Conservation (phyloP, 2,113 vertebrate genomes). For the Hymenochirus boettgeri region DNA sequence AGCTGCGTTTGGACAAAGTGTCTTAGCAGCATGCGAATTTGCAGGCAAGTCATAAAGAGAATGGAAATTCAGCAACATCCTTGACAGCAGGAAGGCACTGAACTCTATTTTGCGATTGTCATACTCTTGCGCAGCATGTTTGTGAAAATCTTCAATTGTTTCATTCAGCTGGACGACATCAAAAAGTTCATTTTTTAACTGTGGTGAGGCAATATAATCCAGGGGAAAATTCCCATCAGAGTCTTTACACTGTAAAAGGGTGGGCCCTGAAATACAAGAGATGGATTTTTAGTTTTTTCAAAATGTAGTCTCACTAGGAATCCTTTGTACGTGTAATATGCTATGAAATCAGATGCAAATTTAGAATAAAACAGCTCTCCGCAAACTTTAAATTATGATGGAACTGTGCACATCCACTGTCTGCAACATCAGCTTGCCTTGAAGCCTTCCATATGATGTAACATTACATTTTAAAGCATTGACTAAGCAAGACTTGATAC, state of each 20-base stretch:
- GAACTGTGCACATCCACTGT: not conserved
- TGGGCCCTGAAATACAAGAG: conserved; percentile 66
- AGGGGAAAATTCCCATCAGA: conserved; percentile 61
- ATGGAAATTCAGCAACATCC: conserved; percentile 68
- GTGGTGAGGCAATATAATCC: conserved; percentile 63
- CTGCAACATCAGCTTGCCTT: no score
- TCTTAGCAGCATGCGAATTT: conserved; percentile 53
- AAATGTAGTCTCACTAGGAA: not conserved
- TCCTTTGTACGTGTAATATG: not conserved
- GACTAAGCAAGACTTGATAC: no score
- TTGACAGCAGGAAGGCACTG: conserved; percentile 58
- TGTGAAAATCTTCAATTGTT: conserved; percentile 52
- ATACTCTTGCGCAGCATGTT: conserved; percentile 49
- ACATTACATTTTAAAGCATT: no score
- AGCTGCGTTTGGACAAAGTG: conserved; percentile 37
- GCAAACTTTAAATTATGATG: not conserved
- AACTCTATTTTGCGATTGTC: conserved; percentile 57
- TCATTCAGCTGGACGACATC: conserved; percentile 58
- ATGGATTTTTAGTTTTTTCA: not conserved
- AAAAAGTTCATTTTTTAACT: conserved; percentile 70
- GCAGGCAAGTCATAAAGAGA: conserved; percentile 64
- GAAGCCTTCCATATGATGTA: no score
- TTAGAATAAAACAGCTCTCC: not conserved
- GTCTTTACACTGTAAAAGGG: conserved; percentile 72
- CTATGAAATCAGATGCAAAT: not conserved